These are phyloP conservation scores for Sarcophaga subvicina DNA, from an alignment of 2,888 invertebrate species.

Conservation along the genomic window DNA sequence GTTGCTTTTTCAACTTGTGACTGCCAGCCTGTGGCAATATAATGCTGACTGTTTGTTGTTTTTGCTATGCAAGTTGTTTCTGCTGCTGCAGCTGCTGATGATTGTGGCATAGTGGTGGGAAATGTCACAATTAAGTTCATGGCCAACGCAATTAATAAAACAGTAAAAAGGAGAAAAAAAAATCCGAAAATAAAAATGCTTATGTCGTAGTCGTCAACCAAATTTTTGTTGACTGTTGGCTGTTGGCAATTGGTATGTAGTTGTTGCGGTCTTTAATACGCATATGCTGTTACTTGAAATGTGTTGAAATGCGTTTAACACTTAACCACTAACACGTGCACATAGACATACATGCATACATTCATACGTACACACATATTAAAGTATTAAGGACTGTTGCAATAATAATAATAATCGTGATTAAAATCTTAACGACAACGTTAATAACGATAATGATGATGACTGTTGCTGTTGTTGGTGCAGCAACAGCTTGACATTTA, in stretches of 20 bases:
- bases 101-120: conserved; percentile 55
- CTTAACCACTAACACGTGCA: neutral
- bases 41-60: conserved; percentile 25
- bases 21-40: conserved; percentile 9
- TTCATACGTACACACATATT: neutral
- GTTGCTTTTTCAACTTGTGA: conserved; percentile 32
- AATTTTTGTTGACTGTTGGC: neutral
- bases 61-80: conserved; percentile 18
- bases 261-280: neutral
- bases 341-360: neutral
- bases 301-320: conserved; percentile 19
- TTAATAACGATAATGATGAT: conserved; percentile 16
- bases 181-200: conserved; percentile 22
- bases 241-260: neutral
- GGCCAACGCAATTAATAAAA: conserved; percentile 64
- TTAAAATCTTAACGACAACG: conserved; percentile 1
- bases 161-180: neutral
- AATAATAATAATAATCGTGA: conserved; percentile 4
- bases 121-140: conserved; percentile 67
- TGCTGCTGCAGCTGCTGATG: conserved; percentile 25
- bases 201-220: conserved; percentile 13
- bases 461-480: conserved; percentile 24
- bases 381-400: neutral
- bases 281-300: neutral
- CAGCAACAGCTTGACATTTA: conserved; percentile 24